Conservation (phyloP, 2,797 vertebrate genomes). For the Morus bassanus region DNA sequence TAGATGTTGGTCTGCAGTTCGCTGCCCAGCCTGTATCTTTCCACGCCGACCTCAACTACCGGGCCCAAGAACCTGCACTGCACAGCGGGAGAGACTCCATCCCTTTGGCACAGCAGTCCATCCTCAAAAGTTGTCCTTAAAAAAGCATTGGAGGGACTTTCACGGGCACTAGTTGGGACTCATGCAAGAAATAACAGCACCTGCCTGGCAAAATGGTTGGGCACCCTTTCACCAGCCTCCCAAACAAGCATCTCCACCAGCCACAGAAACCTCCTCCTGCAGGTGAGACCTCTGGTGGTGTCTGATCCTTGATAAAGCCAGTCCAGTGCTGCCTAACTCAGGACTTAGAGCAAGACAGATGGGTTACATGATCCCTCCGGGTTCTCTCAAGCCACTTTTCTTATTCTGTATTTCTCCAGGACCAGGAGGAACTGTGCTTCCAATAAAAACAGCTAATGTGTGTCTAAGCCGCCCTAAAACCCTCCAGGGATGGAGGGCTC, state of each 20-base stretch:
- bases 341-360: neutral
- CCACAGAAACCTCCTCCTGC: neutral
- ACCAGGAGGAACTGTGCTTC: neutral
- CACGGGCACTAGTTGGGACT: neutral
- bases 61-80: neutral
- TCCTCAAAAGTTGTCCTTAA: neutral
- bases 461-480: neutral
- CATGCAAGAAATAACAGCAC: neutral
- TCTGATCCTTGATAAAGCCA: neutral
- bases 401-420: neutral
- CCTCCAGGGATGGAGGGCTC: neutral
- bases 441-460: neutral
- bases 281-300: too few relatives aligned
- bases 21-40: neutral
- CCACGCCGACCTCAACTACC: neutral
- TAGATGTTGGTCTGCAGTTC: neutral
- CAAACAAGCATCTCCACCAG: neutral
- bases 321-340: neutral
- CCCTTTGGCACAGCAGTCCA: neutral
- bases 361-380: neutral
- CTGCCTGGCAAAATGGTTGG: neutral
- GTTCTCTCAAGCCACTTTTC: neutral
- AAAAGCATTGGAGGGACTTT: neutral
- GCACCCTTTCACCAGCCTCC: neutral
- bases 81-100: neutral